A percentile compares a stretch with the other conserved stretches of the same genome.
phyloP scores from a whole-genome alignment of 2,797 vertebrate genomes.

The Eupleurogrammus muticus region DNA sequence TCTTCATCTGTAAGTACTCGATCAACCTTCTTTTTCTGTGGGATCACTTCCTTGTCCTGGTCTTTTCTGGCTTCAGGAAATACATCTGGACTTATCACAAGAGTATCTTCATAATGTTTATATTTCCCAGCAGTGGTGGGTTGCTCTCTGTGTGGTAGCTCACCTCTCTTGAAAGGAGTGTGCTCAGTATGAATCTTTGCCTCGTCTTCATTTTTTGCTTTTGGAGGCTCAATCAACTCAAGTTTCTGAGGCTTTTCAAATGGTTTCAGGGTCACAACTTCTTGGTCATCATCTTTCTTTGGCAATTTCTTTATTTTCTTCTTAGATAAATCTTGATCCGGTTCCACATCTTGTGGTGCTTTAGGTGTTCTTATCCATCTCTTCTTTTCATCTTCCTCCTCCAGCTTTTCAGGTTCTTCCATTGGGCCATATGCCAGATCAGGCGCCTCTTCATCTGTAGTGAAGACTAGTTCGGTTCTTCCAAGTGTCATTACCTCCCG shows the following conservation, averaged over 20 bases:
- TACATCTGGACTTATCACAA: background rate
- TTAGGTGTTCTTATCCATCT: conserved; percentile 59
- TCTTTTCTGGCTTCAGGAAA: conserved; percentile 30
- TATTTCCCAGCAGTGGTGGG: conserved; percentile 14
- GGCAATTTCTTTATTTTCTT: conserved; percentile 71
- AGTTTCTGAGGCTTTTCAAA: conserved; percentile 62
- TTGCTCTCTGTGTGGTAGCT: conserved; percentile 40
- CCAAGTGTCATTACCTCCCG: conserved; percentile 28
- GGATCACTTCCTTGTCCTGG: conserved; percentile 31
- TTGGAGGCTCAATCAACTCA: conserved; percentile 16
- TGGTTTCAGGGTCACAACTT: conserved; percentile 67
- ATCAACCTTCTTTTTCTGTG: conserved; percentile 37
- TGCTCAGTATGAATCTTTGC: conserved; percentile 39
- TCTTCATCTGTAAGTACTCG: conserved; percentile 39
- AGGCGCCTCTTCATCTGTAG: conserved; percentile 29
- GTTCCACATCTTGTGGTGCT: conserved; percentile 13
- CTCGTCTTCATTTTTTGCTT: conserved; percentile 32
- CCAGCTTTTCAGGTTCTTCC: conserved; percentile 39
- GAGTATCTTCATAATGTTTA: conserved; percentile 16
- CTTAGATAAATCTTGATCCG: conserved; percentile 56
- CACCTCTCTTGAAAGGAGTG: conserved; percentile 34
- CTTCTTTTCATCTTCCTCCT: conserved; percentile 56
- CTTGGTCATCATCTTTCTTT: conserved; percentile 54
- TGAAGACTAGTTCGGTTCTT: conserved; percentile 45
- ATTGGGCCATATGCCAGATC: conserved; percentile 5